phyloP scores from a whole-genome alignment of 2,113 vertebrate genomes.

The Triplophysa dalaica region DNA sequence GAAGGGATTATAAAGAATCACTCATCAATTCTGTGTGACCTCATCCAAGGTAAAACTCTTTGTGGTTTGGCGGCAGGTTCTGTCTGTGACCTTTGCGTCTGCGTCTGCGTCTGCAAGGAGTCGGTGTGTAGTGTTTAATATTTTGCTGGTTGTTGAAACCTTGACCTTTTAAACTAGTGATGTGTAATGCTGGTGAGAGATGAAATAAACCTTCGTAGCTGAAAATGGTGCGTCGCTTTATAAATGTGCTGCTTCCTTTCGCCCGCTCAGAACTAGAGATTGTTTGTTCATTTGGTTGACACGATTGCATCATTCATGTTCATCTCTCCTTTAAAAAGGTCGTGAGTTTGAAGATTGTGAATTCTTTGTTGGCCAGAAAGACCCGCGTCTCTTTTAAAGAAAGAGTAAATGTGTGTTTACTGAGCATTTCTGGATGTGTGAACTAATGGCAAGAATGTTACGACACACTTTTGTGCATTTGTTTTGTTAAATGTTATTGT shows the following conservation, averaged over 20 bases:
- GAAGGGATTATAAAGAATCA: not conserved
- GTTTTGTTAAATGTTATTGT: too few relatives aligned
- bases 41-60: slow-evolving; percentile 35
- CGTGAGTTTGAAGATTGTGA: not conserved
- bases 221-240: not conserved
- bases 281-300: not conserved
- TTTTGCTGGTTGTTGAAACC: not conserved
- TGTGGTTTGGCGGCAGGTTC: slow-evolving; percentile 23
- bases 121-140: not conserved
- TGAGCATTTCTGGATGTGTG: too few relatives aligned
- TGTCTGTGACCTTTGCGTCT: slow-evolving; percentile 6
- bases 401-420: too few relatives aligned
- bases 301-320: not conserved
- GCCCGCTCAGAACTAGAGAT: too few relatives aligned
- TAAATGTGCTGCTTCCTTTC: not conserved
- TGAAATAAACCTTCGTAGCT: not conserved
- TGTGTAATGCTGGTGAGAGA: not conserved
- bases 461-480: too few relatives aligned
- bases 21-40: not conserved
- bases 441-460: too few relatives aligned
- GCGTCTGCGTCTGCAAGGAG: not conserved
- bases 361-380: not conserved
- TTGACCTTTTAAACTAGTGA: not conserved
- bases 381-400: too few relatives aligned
- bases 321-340: not conserved